Conservation (phyloP, 2,888 invertebrate genomes). For the Tortricodes alternella region DNA sequence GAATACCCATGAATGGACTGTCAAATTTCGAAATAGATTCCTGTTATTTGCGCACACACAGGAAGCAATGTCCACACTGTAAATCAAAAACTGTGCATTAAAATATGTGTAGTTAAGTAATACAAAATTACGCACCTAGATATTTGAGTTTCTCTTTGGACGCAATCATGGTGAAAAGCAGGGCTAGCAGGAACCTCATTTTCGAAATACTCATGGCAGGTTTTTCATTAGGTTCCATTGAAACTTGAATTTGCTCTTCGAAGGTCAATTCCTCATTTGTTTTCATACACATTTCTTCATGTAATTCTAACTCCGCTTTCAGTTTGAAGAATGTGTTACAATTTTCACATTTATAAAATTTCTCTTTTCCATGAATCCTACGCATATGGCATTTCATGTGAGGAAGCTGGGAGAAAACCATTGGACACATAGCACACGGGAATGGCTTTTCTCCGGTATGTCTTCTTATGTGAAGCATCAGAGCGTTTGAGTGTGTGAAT, state of each 20-base stretch:
- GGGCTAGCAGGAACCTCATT: constrained; percentile 90
- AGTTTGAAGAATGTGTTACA: constrained; percentile 90
- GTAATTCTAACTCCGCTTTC: constrained; percentile 87
- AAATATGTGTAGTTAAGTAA: constrained; percentile 45
- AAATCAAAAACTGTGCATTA: constrained; percentile 62
- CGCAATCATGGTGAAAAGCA: constrained; percentile 91
- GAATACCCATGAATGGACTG: constrained; percentile 21
- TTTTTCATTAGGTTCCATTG: constrained; percentile 61
- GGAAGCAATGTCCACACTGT: constrained; percentile 71
- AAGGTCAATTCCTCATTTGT: constrained; percentile 51
- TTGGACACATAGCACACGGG: constrained; percentile 86
- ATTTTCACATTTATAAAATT: constrained; percentile 89
- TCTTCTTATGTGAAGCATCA: constrained; percentile 91
- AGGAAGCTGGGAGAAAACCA: constrained; percentile 91
- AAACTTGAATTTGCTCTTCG: constrained; percentile 52
- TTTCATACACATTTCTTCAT: constrained; percentile 78
- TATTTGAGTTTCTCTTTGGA: constrained; percentile 89
- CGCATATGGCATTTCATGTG: constrained; percentile 95
- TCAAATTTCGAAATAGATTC: constrained; percentile 46
- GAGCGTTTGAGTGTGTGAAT: constrained; percentile 92
- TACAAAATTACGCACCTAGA: constrained; percentile 85
- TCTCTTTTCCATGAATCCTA: constrained; percentile 90
- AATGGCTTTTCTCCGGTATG: constrained; percentile 95
- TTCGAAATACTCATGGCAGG: constrained; percentile 82
- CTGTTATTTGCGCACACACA: constrained; percentile 75